Evolutionary conservation across 2,797 vertebrate species (phyloP), one percentile per base, ranked within the genome.

Genomic region (Scolopax rusticola): DNA sequence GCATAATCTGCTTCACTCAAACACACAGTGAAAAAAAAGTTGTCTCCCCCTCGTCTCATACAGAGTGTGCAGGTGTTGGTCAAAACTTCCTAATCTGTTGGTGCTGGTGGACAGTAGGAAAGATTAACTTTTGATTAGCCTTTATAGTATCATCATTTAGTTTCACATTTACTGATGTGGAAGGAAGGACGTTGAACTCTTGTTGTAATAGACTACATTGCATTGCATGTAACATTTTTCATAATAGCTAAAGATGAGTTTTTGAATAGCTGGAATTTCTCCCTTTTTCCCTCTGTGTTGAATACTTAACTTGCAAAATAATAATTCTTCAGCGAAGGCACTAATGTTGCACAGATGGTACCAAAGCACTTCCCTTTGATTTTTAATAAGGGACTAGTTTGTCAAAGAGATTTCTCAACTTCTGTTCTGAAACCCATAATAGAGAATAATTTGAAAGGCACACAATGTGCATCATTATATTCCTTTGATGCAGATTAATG

Each of bases 401-500:
- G 95, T 98, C 97, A 98, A 97, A 97, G 97, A 97, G 97, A 97
- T 98, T 98, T 98, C 95, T 98, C 97, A 97, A 97, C 97, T 98
- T 98, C 95, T 98, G 89, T 97, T 98, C 96, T 96, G 91, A 97
- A 98, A 97, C 94, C 81, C 89, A 30, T 97, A 98, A 98, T 98
- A 96, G 96, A 98, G 96, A 98, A 96, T 98, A 97, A 98, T 98
- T 98, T 97, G 96, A 97, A 98, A 98, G 97, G 94, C 96, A 96
- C 89, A 97, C 97, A 98, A 30, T 98, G 87, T 97, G 94, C 96
- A 97, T 98, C 97, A 97, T 98, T 98, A 98, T 93, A 95, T 95
- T 97, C 97, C 97, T 98, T 98, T 98, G 97, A 98, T 98, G 97
- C 97, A 97, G 98, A 98, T 98, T 98, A 98, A 98, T 98, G 98